Evolutionary conservation across 2,888 invertebrate genomes (phyloP).

Genomic region (Cephus pulcher): DNA sequence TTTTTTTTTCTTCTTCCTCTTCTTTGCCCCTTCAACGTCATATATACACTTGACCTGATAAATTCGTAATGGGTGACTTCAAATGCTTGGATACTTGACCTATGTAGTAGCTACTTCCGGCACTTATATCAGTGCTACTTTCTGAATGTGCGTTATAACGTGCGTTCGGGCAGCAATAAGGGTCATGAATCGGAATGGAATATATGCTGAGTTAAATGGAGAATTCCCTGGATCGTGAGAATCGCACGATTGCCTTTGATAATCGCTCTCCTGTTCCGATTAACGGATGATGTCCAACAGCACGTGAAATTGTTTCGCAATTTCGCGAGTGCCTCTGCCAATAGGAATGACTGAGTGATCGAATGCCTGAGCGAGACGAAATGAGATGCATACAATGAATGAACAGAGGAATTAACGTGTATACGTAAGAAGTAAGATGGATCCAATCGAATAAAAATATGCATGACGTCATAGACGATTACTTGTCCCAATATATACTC

Average conservation of each 20-base stretch:
- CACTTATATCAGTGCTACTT: neutral
- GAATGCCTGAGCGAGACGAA: neutral
- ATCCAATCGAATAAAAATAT: neutral
- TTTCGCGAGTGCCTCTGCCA: conserved; percentile 1
- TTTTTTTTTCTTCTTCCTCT: neutral
- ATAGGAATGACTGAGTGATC: neutral
- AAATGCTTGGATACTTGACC: neutral
- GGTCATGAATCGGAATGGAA: neutral
- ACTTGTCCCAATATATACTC: conserved; percentile 28
- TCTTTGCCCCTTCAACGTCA: neutral
- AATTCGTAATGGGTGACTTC: neutral
- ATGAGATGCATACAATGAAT: neutral
- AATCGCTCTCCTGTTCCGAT: neutral
- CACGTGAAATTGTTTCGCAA: conserved; percentile 24
- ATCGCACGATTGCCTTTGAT: neutral
- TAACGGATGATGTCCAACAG: conserved; percentile 9
- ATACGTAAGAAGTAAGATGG: neutral
- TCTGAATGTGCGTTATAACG: neutral
- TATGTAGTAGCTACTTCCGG: neutral
- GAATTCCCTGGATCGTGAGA: neutral
- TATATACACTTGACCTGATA: neutral
- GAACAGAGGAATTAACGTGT: neutral
- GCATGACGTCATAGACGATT: conserved; percentile 2
- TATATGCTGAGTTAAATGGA: neutral
- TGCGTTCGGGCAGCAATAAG: no score